Percentiles rank a stretch among this genome's conserved stretches.
These are phyloP conservation scores for Corvus moneduloides DNA, from an alignment of 2,113 vertebrate genomes.

Conservation along the genomic window DNA sequence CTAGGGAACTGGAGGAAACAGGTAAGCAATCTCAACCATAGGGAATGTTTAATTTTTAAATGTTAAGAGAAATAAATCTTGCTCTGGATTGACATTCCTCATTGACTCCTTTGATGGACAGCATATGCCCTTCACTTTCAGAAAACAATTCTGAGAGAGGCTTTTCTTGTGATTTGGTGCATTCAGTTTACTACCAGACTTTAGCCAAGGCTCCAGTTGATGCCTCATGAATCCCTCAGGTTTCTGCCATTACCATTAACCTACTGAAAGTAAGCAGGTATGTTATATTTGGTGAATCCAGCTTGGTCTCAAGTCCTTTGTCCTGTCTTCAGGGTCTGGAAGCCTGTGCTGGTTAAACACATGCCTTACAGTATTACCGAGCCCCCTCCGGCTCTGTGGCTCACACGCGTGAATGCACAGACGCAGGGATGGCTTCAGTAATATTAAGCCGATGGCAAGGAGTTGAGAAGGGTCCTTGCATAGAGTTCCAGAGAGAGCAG, in stretches of 20 bases:
- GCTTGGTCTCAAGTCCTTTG: background rate
- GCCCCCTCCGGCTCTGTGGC: no score
- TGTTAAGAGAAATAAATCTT: background rate
- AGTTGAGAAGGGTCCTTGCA: no score
- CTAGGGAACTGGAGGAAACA: background rate
- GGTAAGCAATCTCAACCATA: background rate
- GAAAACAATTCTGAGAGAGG: background rate
- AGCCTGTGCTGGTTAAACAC: background rate
- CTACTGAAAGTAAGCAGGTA: background rate
- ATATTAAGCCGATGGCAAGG: no score
- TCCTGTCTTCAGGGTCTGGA: background rate
- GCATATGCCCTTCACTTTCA: background rate
- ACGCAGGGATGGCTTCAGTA: no score
- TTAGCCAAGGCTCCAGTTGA: background rate
- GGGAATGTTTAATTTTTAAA: background rate
- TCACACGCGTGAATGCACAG: no score
- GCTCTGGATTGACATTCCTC: background rate
- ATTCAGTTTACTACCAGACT: background rate
- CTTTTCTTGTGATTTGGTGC: background rate
- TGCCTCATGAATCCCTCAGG: background rate
- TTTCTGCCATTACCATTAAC: background rate
- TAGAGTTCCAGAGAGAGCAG: no score
- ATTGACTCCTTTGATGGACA: background rate
- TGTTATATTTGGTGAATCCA: background rate
- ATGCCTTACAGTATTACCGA: background rate